Percentiles rank a stretch among this genome's conserved stretches.
phyloP scores from a whole-genome alignment of 2,797 vertebrate genomes.

The Epinephelus awoara region DNA sequence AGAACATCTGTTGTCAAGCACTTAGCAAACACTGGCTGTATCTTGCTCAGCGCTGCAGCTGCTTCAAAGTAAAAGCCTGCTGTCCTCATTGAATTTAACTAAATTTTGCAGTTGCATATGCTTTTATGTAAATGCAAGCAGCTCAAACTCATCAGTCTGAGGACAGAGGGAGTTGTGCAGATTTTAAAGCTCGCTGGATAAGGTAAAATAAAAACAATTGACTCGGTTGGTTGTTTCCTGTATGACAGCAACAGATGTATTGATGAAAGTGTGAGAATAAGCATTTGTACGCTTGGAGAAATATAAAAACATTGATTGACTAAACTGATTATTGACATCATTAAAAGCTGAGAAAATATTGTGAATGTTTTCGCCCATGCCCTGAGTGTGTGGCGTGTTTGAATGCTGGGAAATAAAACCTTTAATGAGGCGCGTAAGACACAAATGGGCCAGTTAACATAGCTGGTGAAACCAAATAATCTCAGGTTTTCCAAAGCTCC shows the following conservation, averaged over 20 bases:
- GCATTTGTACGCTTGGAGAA: neutral
- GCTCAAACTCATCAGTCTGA: neutral
- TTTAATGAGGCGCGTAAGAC: slow-evolving; percentile 32
- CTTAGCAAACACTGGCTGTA: slow-evolving; percentile 1
- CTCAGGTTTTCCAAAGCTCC: slow-evolving; percentile 37
- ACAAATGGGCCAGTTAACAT: slow-evolving; percentile 18
- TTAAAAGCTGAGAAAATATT: neutral
- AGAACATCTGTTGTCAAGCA: slow-evolving; percentile 9
- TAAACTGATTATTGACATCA: neutral
- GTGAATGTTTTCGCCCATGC: neutral
- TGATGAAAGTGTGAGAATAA: neutral
- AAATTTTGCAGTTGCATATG: neutral
- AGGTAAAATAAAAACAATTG: neutral
- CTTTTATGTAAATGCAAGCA: slow-evolving; percentile 12
- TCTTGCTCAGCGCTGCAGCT: neutral
- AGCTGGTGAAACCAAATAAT: slow-evolving; percentile 19
- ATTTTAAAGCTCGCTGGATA: neutral
- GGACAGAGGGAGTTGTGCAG: neutral
- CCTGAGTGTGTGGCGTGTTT: neutral
- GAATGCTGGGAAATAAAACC: neutral
- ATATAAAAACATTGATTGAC: neutral
- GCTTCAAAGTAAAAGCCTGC: slow-evolving; percentile 21
- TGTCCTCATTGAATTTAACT: slow-evolving; percentile 5
- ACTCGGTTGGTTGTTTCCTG: neutral
- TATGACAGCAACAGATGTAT: neutral